These are phyloP conservation scores for Micromussa lordhowensis DNA, from an alignment of 92 coral and sea anemone genomes.

Conservation along the genomic window DNA sequence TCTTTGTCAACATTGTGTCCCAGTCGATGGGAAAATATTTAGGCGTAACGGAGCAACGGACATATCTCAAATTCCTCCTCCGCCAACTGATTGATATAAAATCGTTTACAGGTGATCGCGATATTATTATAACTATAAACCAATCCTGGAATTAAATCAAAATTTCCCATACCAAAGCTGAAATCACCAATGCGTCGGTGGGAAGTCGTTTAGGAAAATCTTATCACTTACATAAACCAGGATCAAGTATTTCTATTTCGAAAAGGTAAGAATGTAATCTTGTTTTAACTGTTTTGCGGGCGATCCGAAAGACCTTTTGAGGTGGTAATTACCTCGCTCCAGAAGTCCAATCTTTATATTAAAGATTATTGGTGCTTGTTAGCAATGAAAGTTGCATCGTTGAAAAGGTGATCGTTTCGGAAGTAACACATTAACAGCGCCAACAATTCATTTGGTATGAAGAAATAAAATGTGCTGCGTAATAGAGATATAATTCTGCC, in stretches of 20 bases:
- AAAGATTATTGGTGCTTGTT: conserved; percentile 11
- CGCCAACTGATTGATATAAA: conserved; percentile 7
- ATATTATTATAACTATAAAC: not conserved
- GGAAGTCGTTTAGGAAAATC: not conserved
- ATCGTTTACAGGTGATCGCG: not conserved
- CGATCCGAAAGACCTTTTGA: not conserved
- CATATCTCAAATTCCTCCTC: conserved; percentile 26
- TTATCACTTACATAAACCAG: not conserved
- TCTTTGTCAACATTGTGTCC: conserved; percentile 32
- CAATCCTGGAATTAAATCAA: not conserved
- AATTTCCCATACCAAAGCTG: not conserved
- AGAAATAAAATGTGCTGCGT: not conserved
- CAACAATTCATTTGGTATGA: not conserved
- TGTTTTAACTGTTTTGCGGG: not conserved
- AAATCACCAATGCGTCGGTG: not conserved
- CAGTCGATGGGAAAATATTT: conserved; percentile 29
- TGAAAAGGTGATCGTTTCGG: not conserved
- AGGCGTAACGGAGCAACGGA: conserved; percentile 53
- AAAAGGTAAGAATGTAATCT: conserved; percentile 21
- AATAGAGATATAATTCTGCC: not conserved
- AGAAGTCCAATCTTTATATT: not conserved
- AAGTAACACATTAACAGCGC: conserved; percentile 19
- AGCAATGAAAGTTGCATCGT: not conserved
- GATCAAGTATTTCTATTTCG: not conserved
- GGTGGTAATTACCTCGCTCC: conserved; percentile 11